Evolutionary conservation across 2,888 invertebrate species (phyloP).

Genomic region (Gerris lacustris): DNA sequence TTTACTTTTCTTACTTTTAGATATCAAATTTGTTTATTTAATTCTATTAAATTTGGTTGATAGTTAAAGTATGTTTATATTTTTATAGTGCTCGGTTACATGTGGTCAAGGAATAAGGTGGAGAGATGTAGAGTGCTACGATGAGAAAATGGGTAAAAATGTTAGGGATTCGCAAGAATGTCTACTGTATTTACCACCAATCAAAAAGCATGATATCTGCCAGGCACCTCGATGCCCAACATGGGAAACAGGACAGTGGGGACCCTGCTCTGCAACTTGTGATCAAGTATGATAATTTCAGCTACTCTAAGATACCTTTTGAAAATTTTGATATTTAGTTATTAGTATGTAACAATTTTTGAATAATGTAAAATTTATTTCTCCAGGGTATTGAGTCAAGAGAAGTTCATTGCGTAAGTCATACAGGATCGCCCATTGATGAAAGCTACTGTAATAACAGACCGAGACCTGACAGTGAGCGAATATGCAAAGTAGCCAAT

Average conservation of each 20-base stretch:
- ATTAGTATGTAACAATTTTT: too few species aligned
- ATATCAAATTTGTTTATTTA: conserved; percentile 4
- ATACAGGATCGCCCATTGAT: conserved; percentile 16
- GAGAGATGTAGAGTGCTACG: conserved; percentile 43
- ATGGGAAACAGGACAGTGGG: conserved; percentile 39
- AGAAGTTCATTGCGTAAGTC: conserved; percentile 19
- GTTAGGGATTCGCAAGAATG: conserved; percentile 26
- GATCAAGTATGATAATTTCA: conserved; percentile 34
- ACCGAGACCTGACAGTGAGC: conserved; percentile 17
- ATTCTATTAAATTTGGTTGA: conserved; percentile 25
- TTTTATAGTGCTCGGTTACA: conserved; percentile 47
- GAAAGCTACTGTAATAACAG: conserved; percentile 16
- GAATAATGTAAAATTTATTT: not conserved
- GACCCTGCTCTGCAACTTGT: conserved; percentile 33
- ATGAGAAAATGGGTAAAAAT: conserved; percentile 33
- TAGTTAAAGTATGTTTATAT: not conserved
- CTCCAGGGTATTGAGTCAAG: conserved; percentile 21
- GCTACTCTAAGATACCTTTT: too few species aligned
- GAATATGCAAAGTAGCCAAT: conserved; percentile 14
- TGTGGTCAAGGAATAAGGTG: conserved; percentile 48
- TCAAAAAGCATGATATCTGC: conserved; percentile 19
- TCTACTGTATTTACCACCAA: conserved; percentile 15
- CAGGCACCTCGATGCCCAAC: conserved; percentile 34
- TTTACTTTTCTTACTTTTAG: too few species aligned
- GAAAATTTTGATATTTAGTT: too few species aligned